Evolutionary conservation across 2,113 vertebrate genomes (phyloP).

Genomic region (Monarcha castaneiventris): DNA sequence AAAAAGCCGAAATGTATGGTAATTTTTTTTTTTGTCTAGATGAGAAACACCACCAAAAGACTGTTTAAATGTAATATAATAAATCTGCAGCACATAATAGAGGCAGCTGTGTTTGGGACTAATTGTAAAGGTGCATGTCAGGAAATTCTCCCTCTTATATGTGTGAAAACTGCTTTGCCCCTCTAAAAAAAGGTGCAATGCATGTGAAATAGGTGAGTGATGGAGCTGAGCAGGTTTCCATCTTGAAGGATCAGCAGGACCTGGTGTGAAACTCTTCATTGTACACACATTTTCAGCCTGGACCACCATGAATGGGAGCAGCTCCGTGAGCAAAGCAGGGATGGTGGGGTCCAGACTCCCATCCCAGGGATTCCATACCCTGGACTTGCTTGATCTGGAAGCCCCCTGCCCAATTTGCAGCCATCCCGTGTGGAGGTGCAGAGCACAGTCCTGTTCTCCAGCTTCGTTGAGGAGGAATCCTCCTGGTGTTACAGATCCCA

Average conservation of each 20-base stretch:
- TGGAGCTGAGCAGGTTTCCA: neutral
- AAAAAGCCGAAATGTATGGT: neutral
- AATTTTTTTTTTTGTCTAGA: neutral
- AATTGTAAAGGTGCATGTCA: neutral
- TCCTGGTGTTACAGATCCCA: neutral
- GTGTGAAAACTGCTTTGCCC: neutral
- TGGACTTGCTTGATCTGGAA: neutral
- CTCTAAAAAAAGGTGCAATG: rapidly evolving
- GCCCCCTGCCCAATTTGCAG: neutral
- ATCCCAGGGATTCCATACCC: neutral
- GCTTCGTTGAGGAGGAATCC: neutral
- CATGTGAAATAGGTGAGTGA: neutral
- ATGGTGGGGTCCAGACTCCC: neutral
- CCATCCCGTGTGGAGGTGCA: rapidly evolving
- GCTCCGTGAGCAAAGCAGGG: rapidly evolving
- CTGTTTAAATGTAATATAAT: neutral
- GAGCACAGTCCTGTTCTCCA: neutral
- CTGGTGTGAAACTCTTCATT: neutral
- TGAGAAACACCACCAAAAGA: neutral
- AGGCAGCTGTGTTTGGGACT: neutral
- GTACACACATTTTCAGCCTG: rapidly evolving
- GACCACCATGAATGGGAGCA: rapidly evolving
- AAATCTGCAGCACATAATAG: neutral
- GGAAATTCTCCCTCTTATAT: neutral
- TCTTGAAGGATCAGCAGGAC: neutral